phyloP scores from a whole-genome alignment of 2,113 vertebrate species.

The Epinephelus cyanopodus region DNA sequence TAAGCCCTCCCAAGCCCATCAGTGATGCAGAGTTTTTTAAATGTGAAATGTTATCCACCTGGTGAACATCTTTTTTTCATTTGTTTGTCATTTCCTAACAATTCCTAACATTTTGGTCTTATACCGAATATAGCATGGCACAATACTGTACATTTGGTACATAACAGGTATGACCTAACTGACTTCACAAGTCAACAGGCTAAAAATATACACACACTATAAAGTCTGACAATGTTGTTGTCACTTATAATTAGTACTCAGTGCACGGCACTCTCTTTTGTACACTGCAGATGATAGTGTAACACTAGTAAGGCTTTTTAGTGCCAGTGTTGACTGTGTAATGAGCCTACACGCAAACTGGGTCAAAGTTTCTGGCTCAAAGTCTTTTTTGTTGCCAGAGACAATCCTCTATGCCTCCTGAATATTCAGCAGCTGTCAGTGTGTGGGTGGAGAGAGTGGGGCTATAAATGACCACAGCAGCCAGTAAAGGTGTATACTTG shows the following conservation, averaged over 20 bases:
- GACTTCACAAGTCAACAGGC: background rate
- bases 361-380: slow-evolving; percentile 52
- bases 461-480: slow-evolving; percentile 54
- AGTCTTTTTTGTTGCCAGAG: background rate
- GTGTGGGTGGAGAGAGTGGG: slow-evolving; percentile 46
- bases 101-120: background rate
- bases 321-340: background rate
- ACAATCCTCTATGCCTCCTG: slow-evolving; percentile 1
- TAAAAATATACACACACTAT: background rate
- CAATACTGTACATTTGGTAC: background rate
- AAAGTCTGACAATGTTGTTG: background rate
- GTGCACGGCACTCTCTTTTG: no score
- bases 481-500: background rate
- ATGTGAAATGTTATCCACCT: no score
- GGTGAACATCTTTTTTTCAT: no score
- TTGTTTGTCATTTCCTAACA: background rate
- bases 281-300: background rate
- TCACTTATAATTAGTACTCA: no score
- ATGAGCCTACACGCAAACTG: slow-evolving; percentile 7
- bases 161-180: background rate
- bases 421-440: slow-evolving; percentile 56
- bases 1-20: no score
- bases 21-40: no score
- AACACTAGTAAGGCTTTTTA: background rate
- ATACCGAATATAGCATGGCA: background rate